Base-by-base conservation (phyloP, 2,888 invertebrate species). In the Phania funesta region DNA sequence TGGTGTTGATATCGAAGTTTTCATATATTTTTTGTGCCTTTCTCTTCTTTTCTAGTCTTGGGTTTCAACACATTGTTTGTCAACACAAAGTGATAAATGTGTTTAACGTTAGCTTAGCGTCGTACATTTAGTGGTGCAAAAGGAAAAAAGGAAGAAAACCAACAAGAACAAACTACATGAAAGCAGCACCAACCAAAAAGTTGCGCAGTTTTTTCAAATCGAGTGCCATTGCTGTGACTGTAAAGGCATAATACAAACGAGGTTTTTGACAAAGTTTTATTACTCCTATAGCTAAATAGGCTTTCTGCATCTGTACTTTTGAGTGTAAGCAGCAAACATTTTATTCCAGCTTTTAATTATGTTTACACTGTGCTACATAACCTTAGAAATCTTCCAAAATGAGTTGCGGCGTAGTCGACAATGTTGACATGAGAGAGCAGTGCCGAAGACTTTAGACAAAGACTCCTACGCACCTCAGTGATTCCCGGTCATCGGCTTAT, bases 81-180 rank as follows among this genome's bases (percentile, higher is more conserved):
- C 81, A 81, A 67, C 38, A 54, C 16, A 41, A 73, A 62, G 76
- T 81, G 81, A 83, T 83, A 79, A 75, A 83, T 79, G 82, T 74
- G 29, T 48, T 78, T 16, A 58, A n/a, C 44, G 54, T 38, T 65
- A 24, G 11, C 22, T 26, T 38, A 13, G 35, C 24, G 11, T 16
- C 24, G 9, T 24, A 7, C 20, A 35, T 18, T 32, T 16, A 20
- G 2, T 41, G 5, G 41, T n/a, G 7, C 16, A 35, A 35, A 64
- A 20, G 13, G 20, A 56, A 41, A 3, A 41, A 1, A 44, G 18
- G 20, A 32, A 60, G 29, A 65, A 64, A 11, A 11, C 26, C 11
- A 9, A 35, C 7, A 44, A 54, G 24, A 32, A 24, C 9, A 16
- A 26, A 26, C 18, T n/a, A n/a, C 41, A 44, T 62, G 16, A 62